Percentiles rank a stretch among this genome's conserved stretches.
phyloP scores from a whole-genome alignment of 2,888 invertebrate genomes.

The Acanthosoma haemorrhoidale region DNA sequence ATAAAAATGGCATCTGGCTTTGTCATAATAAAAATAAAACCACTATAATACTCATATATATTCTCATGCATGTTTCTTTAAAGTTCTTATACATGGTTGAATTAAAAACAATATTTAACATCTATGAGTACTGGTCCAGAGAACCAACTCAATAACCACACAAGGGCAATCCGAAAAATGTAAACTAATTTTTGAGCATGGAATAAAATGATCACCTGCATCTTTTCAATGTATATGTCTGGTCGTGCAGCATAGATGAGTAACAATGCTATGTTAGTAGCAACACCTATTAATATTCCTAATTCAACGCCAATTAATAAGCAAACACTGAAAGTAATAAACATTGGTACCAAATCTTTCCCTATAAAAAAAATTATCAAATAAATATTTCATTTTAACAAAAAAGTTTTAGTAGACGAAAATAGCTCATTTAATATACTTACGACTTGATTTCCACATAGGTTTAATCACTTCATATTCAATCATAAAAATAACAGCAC shows the following conservation, averaged over 20 bases:
- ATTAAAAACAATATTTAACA: too few species aligned
- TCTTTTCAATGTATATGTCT: constrained; percentile 64
- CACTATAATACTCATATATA: background rate
- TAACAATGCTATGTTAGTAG: constrained; percentile 68
- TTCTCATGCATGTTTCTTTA: background rate
- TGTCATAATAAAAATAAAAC: too few species aligned
- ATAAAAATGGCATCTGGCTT: too few species aligned
- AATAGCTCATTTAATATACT: constrained; percentile 42
- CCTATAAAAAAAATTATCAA: constrained; percentile 43
- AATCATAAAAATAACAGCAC: constrained; percentile 92
- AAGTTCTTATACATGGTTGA: too few species aligned
- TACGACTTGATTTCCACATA: constrained; percentile 76
- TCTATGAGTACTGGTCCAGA: too few species aligned
- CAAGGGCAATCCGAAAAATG: too few species aligned
- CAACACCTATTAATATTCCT: constrained; percentile 77
- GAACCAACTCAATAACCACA: too few species aligned
- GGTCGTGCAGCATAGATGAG: constrained; percentile 78
- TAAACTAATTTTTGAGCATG: too few species aligned
- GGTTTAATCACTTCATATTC: constrained; percentile 81
- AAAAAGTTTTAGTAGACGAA: background rate
- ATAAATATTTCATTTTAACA: background rate
- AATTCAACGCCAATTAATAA: constrained; percentile 77
- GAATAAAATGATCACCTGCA: constrained; percentile 54
- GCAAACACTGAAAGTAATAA: constrained; percentile 77
- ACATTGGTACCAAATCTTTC: constrained; percentile 68